phyloP scores from a whole-genome alignment of 1,140 invertebrate species.

The Medauroidea extradentata region DNA sequence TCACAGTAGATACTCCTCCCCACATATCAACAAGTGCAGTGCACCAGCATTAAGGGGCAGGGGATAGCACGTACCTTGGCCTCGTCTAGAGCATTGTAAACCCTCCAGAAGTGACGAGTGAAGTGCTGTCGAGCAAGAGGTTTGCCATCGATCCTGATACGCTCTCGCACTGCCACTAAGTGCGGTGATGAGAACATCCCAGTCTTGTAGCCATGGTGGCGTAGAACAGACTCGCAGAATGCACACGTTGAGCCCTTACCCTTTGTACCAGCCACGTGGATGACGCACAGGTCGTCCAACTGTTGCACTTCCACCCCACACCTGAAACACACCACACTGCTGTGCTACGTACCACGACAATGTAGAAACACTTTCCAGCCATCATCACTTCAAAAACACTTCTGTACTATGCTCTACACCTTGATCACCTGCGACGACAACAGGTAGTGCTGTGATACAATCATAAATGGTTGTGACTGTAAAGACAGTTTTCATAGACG shows the following conservation, averaged over 20 bases:
- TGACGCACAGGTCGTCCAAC: constrained; percentile 70
- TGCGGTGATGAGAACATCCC: constrained; percentile 98
- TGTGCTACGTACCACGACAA: neutral
- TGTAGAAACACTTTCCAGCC: no score
- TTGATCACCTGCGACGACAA: neutral
- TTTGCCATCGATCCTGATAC: constrained; percentile 83
- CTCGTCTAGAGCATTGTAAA: constrained; percentile 61
- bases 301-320: constrained; percentile 59
- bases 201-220: constrained; percentile 78
- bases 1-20: no score
- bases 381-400: neutral
- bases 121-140: constrained; percentile 73
- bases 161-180: constrained; percentile 84
- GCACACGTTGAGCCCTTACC: constrained; percentile 95
- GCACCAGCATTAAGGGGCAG: no score
- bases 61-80: constrained; percentile 37
- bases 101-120: constrained; percentile 73
- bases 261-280: constrained; percentile 96
- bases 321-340: constrained; percentile 26
- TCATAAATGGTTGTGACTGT: neutral
- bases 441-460: neutral
- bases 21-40: no score
- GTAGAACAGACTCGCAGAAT: constrained; percentile 84
- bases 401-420: neutral
- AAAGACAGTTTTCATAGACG: no score